These are phyloP conservation scores for Pseudorectes ferrugineus DNA, from an alignment of 2,113 vertebrate species.

Conservation along the genomic window DNA sequence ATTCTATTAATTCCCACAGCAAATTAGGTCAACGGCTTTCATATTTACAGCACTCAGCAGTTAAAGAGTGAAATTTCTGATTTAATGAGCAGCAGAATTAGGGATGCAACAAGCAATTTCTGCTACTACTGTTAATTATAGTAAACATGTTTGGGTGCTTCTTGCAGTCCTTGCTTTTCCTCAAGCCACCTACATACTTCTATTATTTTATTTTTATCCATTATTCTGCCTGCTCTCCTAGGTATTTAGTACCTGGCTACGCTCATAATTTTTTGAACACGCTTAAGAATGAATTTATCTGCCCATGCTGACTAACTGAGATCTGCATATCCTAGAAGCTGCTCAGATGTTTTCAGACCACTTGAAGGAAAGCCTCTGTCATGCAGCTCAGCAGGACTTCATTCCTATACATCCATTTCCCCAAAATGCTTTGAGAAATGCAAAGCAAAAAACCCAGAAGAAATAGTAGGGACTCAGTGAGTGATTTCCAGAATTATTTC, in stretches of 20 bases:
- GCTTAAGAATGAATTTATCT: not conserved
- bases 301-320: not conserved
- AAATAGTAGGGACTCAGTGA: not conserved
- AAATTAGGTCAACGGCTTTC: not conserved
- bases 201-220: not conserved
- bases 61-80: not conserved
- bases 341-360: not conserved
- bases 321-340: not conserved
- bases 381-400: not conserved
- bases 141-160: not conserved
- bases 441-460: not conserved
- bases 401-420: not conserved
- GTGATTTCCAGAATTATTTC: not conserved
- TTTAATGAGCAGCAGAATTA: not conserved
- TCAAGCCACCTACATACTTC: not conserved
- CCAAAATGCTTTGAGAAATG: not conserved
- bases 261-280: not conserved
- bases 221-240: not conserved
- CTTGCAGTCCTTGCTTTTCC: not conserved
- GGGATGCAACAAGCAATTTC: not conserved
- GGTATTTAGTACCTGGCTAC: not conserved
- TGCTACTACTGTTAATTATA: not conserved
- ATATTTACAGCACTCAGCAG: not conserved
- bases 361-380: not conserved
- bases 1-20: not conserved